Evolutionary conservation across 2,888 invertebrate species (phyloP), one percentile per base, ranked within the genome.

Genomic region (Mayetiola destructor): DNA sequence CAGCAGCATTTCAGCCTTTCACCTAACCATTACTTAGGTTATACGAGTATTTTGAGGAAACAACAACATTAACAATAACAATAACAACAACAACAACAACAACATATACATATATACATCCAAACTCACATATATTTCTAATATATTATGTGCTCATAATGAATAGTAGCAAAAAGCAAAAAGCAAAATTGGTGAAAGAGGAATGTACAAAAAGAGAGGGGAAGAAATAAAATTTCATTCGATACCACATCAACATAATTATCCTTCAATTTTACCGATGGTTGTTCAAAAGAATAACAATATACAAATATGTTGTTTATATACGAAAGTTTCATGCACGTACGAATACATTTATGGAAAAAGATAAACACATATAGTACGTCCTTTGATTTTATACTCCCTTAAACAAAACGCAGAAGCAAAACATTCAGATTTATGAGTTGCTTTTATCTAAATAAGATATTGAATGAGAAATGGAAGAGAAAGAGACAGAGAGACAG

Each of bases 291-390:
- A 48, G 48, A 48, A 48, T 48, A 48, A 48, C 48, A 48, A 27
- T 48, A 48, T 48, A 48, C 48, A 48, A 48, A 48, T 48, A 48
- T 48, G 48, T 48, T 48, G 27, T 48, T 48, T 48, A 48, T 48
- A 27, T 48, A 48, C n/a, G 23, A 42, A 27, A 48, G 16, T 48
- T 48, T 27, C 27, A 23, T 23, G 14, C 42, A 23, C 42, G 14
- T 23, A 39, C 39, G 18, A 16, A 36, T 3, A 39, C 39, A 6
- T 10, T 18, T 39, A 18, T 20, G 20, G 36, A 36, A 40, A n/a
- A n/a, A n/a, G 6, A 40, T 20, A 40, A 42, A 14, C 42, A 42
- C 42, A 23, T 12, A 10, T 23, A 18, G 2, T 40, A 10, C 40
- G n/a, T 40, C 21, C 40, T 40, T 23, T n/a, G n/a, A 21, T 40